These are phyloP conservation scores for Rhingia rostrata DNA, from an alignment of 2,888 invertebrate species.

Conservation along the genomic window DNA sequence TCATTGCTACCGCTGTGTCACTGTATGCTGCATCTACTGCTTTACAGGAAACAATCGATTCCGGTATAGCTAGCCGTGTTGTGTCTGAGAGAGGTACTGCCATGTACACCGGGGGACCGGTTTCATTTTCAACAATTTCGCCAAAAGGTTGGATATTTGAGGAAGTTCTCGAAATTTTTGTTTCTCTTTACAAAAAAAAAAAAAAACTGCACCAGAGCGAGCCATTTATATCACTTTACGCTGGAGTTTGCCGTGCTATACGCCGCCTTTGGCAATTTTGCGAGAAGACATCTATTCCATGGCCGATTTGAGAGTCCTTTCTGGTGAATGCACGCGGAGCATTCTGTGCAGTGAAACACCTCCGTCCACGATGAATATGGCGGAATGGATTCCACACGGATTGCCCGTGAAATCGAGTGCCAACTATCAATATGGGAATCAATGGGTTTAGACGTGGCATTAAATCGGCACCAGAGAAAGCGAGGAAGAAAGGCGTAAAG, in stretches of 20 bases:
- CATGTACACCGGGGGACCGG: constrained; percentile 35
- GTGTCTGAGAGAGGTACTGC: constrained; percentile 49
- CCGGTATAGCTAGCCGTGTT: constrained; percentile 28
- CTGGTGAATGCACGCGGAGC: constrained; percentile 25
- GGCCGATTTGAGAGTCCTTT: constrained; percentile 12
- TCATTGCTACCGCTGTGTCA: not conserved
- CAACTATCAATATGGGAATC: constrained; percentile 73
- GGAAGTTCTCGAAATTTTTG: constrained; percentile 5
- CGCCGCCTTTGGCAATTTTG: constrained; percentile 62
- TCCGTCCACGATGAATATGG: constrained; percentile 28
- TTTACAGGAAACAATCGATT: constrained; percentile 60
- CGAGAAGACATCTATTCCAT: constrained; percentile 34
- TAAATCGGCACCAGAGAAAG: constrained; percentile 29
- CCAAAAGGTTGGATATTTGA: constrained; percentile 35
- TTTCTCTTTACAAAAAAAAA: constrained; percentile 7
- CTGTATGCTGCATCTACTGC: constrained; percentile 3
- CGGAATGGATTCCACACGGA: constrained; percentile 62
- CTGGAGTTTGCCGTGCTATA: constrained; percentile 6
- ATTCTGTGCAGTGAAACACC: constrained; percentile 20
- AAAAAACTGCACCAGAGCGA: constrained; percentile 37
- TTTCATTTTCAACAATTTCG: constrained; percentile 66
- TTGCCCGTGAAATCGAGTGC: constrained; percentile 70
- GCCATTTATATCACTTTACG: constrained; percentile 74
- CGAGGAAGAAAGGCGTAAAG: not conserved
- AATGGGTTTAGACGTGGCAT: constrained; percentile 52